Evolutionary conservation across 2,797 vertebrate species (phyloP), one percentile per base, ranked within the genome.

Genomic region (Microchirus variegatus): DNA sequence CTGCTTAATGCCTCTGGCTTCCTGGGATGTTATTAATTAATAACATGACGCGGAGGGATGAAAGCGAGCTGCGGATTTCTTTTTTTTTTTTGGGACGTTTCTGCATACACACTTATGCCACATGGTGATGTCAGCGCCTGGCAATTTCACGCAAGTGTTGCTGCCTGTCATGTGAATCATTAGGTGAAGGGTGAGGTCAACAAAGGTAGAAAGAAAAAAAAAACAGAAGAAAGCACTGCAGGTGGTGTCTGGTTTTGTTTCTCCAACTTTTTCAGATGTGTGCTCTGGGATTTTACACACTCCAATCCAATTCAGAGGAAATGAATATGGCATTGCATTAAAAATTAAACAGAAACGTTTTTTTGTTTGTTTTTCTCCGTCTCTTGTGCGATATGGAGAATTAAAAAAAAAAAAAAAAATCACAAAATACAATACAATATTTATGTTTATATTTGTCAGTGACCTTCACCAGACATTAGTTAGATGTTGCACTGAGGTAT

Each of bases 1-100:
- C 82, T 70, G 63, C 67, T 72, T 86, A 87, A 89, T 87, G 87
- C 82, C 71, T 72, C 26, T 53, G 79, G 81, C 75, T 84, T 87
- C 73, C 85, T 78, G 73, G 67, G 73, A 89, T 88, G 82, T 82
- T 83, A 87, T 86, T 89, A 83, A 91, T 90, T 87, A 89, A 85
- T 87, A 80, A 4, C 5, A 31, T 31, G 31, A 31, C 31, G 1
- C 5, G 31, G 53, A 67, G 66, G 68, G 73, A 42, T 9, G 40
- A 46, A 87, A 86, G 81, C 78, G 84, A 73, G 74, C 63, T 64
- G 59, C 10, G 14, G 14, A 78, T 79, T 81, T 79, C 73, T 75
- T 56, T 38, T 6, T 31, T 31, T 31, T 3, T 31, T 5, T n/a
- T n/a, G n/a, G 52, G 83, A 73, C 77, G 75, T 57, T 56, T 74